Conservation (phyloP, 2,797 vertebrate species). For the Crocidura indochinensis region DNA sequence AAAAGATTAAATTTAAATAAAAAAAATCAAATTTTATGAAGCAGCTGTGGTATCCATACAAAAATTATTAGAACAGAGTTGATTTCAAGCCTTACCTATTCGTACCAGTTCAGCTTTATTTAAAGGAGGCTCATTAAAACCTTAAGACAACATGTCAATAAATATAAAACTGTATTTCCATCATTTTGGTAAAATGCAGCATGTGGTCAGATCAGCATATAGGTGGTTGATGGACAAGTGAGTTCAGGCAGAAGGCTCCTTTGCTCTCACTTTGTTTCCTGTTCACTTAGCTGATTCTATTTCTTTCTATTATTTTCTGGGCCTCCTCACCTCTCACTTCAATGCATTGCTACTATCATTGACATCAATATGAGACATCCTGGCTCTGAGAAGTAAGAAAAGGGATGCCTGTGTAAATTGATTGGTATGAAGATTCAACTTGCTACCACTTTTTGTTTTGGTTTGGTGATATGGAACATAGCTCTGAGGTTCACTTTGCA, state of each 20-base stretch:
- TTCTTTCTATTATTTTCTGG: constrained; percentile 18
- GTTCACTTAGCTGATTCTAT: not conserved
- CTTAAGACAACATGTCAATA: not conserved
- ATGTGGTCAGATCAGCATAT: not conserved
- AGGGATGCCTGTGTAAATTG: constrained; percentile 43
- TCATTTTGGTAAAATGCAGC: not conserved
- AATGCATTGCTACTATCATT: constrained; percentile 11
- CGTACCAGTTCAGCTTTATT: not conserved
- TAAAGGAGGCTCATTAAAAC: not conserved
- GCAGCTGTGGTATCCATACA: not conserved
- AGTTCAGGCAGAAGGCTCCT: not conserved
- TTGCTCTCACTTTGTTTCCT: constrained; percentile 53
- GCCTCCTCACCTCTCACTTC: constrained; percentile 3
- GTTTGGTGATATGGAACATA: too few species aligned
- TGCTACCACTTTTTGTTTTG: not conserved
- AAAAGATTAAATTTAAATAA: too few species aligned
- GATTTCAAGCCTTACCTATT: not conserved
- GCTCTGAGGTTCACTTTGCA: too few species aligned
- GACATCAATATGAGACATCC: not conserved
- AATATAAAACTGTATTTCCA: not conserved
- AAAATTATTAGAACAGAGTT: not conserved
- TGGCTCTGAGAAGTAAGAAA: constrained; percentile 26
- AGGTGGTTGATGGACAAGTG: constrained; percentile 23
- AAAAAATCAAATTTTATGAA: not conserved
- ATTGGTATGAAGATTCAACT: not conserved